phyloP scores from a whole-genome alignment of 2,113 vertebrate genomes.

The Myiagra hebetior region DNA sequence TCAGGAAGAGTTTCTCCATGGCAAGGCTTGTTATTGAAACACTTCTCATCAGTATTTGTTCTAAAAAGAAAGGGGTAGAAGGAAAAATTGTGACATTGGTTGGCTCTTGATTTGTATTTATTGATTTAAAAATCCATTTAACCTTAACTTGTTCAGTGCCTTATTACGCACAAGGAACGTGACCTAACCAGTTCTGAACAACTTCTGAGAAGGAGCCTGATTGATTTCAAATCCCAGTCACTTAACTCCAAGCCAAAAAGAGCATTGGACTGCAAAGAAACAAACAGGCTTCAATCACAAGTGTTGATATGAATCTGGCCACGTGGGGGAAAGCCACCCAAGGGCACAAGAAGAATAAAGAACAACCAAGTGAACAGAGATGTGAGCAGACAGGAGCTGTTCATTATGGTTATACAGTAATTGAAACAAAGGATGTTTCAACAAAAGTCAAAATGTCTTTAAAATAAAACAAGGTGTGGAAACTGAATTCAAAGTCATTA shows the following conservation, averaged over 20 bases:
- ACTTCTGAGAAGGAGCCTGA: neutral
- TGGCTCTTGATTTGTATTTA: neutral
- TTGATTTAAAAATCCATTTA: neutral
- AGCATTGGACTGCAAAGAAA: neutral
- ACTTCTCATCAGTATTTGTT: neutral
- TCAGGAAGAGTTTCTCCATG: neutral
- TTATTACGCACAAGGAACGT: neutral
- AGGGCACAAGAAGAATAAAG: neutral
- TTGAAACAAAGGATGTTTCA: neutral
- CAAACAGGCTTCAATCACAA: neutral
- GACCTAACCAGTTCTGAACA: neutral
- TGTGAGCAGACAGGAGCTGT: neutral
- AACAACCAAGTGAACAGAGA: neutral
- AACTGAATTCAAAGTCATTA: neutral
- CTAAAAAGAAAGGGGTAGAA: neutral
- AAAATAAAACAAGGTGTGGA: neutral
- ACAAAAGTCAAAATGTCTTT: neutral
- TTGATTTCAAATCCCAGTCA: slow-evolving; percentile 4
- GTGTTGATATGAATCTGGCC: neutral
- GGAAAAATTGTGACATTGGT: neutral
- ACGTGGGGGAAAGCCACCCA: neutral
- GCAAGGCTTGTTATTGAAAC: neutral
- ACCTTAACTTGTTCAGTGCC: neutral
- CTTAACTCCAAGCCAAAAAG: neutral
- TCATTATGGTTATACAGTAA: neutral